phyloP scores from a whole-genome alignment of 2,888 invertebrate genomes.

The Caenorhabditis wallacei region DNA sequence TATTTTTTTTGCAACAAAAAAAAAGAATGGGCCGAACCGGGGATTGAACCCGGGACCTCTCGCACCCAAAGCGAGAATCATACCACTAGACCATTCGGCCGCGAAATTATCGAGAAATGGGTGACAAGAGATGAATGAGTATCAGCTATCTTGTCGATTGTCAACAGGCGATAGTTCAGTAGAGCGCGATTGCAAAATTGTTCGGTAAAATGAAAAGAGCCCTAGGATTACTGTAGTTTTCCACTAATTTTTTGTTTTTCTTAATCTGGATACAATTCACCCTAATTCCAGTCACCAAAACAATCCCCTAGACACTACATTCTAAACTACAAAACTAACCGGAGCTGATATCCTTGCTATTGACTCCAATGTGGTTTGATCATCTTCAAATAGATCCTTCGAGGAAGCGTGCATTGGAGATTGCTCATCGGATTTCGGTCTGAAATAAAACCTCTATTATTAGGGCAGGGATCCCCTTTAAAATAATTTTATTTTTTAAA shows the following conservation, averaged over 20 bases:
- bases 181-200: no score
- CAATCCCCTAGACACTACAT: no score
- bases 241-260: no score
- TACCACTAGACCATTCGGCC: conserved; percentile 83
- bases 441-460: conserved; percentile 22
- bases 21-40: conserved; percentile 69
- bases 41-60: conserved; percentile 83
- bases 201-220: no score
- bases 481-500: background rate
- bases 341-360: conserved; percentile 54
- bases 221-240: no score
- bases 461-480: background rate
- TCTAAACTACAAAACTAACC: no score
- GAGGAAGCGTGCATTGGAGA: conserved; percentile 15
- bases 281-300: no score
- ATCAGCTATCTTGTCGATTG: no score
- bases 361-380: conserved; percentile 54
- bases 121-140: no score
- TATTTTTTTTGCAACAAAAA: background rate
- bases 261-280: no score
- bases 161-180: no score
- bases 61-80: conserved; percentile 84
- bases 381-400: conserved; percentile 33
- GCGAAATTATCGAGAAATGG: background rate
- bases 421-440: conserved; percentile 38